Conservation (phyloP, 2,113 vertebrate genomes). For the Mormyrus lacerda region DNA sequence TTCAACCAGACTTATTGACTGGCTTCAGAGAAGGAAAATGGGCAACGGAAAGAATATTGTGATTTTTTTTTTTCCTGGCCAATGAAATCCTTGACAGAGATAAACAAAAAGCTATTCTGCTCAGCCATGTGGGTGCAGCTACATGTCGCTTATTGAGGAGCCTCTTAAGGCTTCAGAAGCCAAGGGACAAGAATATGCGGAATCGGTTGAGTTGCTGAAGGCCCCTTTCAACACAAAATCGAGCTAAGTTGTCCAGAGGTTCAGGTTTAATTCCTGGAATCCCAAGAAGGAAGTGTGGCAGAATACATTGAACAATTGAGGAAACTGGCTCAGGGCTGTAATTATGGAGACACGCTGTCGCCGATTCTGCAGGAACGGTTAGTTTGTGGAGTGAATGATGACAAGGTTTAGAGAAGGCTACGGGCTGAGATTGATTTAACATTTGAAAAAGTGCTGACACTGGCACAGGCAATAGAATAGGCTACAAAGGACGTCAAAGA, state of each 20-base stretch:
- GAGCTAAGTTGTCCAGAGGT: slow-evolving; percentile 23
- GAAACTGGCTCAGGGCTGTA: slow-evolving; percentile 24
- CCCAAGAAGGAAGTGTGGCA: slow-evolving; percentile 15
- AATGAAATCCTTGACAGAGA: slow-evolving; percentile 9
- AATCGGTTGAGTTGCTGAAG: slow-evolving; percentile 17
- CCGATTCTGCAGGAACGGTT: slow-evolving; percentile 26
- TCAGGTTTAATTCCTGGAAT: slow-evolving; percentile 21
- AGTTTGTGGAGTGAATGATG: slow-evolving; percentile 30
- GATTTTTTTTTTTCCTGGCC: slow-evolving; percentile 22
- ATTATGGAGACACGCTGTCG: slow-evolving; percentile 19
- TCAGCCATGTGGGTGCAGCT: not conserved
- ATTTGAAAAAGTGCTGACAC: slow-evolving; percentile 14
- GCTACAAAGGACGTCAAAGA: slow-evolving; percentile 15
- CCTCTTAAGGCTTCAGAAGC: slow-evolving; percentile 14
- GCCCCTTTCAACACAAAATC: slow-evolving; percentile 19
- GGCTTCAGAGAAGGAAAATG: not conserved
- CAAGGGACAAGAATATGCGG: slow-evolving; percentile 1
- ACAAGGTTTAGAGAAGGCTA: slow-evolving; percentile 15
- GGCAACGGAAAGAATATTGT: slow-evolving; percentile 19
- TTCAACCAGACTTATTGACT: not conserved
- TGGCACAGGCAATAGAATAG: slow-evolving; percentile 6
- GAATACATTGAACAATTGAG: slow-evolving; percentile 1
- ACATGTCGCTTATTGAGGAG: slow-evolving; percentile 22
- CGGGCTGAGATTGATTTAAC: slow-evolving; percentile 17
- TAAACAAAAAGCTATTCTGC: slow-evolving; percentile 17